phyloP scores from a whole-genome alignment of 2,888 invertebrate genomes.

The Metopia argyrocephala region DNA sequence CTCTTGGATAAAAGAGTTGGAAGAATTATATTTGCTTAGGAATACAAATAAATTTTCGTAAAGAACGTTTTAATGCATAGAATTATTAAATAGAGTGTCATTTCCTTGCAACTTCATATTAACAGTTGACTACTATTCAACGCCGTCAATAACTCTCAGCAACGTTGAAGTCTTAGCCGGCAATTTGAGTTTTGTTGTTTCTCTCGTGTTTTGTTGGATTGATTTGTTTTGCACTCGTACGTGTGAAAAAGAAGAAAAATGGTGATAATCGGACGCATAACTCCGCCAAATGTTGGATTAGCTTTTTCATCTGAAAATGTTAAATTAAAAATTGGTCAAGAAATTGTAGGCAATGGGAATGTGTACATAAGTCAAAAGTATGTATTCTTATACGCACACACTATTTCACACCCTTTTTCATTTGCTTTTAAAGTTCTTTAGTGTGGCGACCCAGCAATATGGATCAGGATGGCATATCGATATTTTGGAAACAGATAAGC shows the following conservation, averaged over 20 bases:
- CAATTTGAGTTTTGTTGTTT: not conserved
- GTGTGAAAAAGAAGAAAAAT: constrained; percentile 65
- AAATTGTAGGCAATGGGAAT: constrained; percentile 73
- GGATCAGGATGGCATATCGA: constrained; percentile 74
- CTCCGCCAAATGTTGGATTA: constrained; percentile 73
- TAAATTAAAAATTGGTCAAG: constrained; percentile 74
- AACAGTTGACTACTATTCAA: not conserved
- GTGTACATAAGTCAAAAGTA: constrained; percentile 77
- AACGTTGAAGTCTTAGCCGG: not conserved
- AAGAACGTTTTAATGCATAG: too few species aligned
- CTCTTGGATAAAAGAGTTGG: too few species aligned
- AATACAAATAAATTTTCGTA: too few species aligned
- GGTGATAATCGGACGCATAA: constrained; percentile 75
- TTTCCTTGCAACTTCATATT: too few species aligned
- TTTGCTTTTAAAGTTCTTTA: constrained; percentile 70
- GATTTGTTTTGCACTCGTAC: constrained; percentile 17
- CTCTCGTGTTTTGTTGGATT: not conserved
- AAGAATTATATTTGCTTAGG: too few species aligned
- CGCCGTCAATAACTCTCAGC: not conserved
- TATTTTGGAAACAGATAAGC: constrained; percentile 77
- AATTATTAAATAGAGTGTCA: too few species aligned
- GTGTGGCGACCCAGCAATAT: constrained; percentile 75
- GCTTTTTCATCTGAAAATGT: constrained; percentile 74
- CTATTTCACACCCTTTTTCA: constrained; percentile 3
- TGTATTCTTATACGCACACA: constrained; percentile 45